Evolutionary conservation across 2,888 invertebrate species (phyloP).

Genomic region (Morpho achilles): DNA sequence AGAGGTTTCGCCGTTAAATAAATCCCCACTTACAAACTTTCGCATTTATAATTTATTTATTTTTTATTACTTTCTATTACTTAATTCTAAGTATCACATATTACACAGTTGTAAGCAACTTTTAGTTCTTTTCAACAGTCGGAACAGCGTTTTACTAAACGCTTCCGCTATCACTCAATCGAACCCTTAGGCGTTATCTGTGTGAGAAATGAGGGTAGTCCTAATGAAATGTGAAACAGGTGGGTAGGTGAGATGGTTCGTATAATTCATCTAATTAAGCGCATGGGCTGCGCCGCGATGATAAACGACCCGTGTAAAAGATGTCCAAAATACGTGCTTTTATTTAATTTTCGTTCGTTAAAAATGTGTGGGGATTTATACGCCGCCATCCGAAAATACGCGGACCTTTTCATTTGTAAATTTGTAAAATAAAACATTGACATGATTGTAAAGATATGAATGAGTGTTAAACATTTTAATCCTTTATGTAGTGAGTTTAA

Average conservation of each 20-base stretch:
- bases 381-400: slow-evolving; percentile 4
- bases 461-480: background rate
- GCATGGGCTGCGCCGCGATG: slow-evolving; percentile 23
- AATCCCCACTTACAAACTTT: too few relatives aligned
- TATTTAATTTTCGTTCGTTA: slow-evolving; percentile 12
- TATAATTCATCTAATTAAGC: slow-evolving; percentile 41
- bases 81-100: too few relatives aligned
- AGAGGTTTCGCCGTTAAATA: too few relatives aligned
- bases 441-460: background rate
- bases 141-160: background rate
- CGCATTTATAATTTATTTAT: too few relatives aligned
- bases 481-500: too few relatives aligned
- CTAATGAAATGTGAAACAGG: slow-evolving; percentile 33
- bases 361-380: slow-evolving; percentile 10
- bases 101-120: too few relatives aligned
- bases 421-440: background rate
- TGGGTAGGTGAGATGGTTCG: slow-evolving; percentile 32
- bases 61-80: too few relatives aligned
- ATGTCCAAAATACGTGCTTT: slow-evolving; percentile 13
- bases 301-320: slow-evolving; percentile 25
- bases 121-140: background rate
- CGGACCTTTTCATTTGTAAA: slow-evolving; percentile 2
- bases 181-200: slow-evolving; percentile 17
- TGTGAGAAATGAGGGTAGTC: slow-evolving; percentile 25
- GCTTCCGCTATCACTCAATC: background rate